These are phyloP conservation scores for Globicephala melas DNA, from an alignment of 2,113 vertebrate genomes.

Conservation along the genomic window DNA sequence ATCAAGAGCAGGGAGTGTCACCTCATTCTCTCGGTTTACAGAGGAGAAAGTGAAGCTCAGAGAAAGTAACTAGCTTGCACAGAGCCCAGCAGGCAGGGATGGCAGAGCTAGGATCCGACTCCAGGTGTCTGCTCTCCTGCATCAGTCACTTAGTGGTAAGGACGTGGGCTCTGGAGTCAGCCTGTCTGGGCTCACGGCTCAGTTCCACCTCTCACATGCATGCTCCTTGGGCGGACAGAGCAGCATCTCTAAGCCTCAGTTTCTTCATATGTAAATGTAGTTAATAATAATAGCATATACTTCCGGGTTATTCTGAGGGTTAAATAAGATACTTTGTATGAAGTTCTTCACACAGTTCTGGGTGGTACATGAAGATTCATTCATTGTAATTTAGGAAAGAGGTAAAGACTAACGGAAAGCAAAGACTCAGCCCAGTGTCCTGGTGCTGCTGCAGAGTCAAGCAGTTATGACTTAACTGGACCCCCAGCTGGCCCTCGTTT, in stretches of 20 bases:
- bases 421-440: neutral
- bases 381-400: neutral
- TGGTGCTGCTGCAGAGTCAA: neutral
- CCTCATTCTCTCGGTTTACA: neutral
- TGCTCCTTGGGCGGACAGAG: neutral
- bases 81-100: neutral
- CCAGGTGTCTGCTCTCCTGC: neutral
- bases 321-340: neutral
- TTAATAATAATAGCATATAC: neutral
- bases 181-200: neutral
- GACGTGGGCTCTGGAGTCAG: neutral
- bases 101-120: neutral
- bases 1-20: neutral
- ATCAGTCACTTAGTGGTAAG: neutral
- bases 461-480: neutral
- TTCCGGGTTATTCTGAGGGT: neutral
- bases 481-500: neutral
- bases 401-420: neutral
- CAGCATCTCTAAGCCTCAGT: neutral
- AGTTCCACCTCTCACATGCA: neutral
- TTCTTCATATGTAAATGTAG: neutral
- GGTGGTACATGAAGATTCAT: neutral
- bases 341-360: neutral
- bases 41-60: neutral
- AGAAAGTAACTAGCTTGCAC: neutral